Percentiles rank a stretch among this genome's conserved stretches.
Evolutionary conservation across 2,888 invertebrate genomes (phyloP).

Genomic region (Helobdella robusta): DNA sequence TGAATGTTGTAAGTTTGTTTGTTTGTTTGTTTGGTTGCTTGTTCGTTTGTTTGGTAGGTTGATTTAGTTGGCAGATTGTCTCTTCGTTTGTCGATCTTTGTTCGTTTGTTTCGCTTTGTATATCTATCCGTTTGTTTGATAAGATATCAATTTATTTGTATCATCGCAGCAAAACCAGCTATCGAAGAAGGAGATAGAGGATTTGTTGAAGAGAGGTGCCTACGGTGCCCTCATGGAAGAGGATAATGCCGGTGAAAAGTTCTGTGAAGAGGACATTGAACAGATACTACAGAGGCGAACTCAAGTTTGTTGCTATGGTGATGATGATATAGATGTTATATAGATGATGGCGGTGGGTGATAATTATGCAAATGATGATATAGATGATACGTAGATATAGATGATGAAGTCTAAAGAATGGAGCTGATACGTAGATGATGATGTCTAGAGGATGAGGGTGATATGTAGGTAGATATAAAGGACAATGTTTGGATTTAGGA

Average conservation of each 20-base stretch:
- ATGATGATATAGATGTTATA: too few species aligned
- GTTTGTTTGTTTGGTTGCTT: too few species aligned
- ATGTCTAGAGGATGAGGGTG: too few species aligned
- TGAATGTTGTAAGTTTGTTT: slow-evolving; percentile 24
- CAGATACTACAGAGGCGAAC: slow-evolving; percentile 91
- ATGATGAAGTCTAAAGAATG: too few species aligned
- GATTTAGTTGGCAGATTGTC: not conserved
- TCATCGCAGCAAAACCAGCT: slow-evolving; percentile 49
- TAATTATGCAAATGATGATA: too few species aligned
- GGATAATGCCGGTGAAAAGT: slow-evolving; percentile 93
- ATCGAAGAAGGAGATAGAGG: slow-evolving; percentile 94
- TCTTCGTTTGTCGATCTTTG: not conserved
- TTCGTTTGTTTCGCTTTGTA: not conserved
- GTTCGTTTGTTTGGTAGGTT: not conserved
- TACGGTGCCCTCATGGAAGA: slow-evolving; percentile 99
- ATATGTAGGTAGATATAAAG: too few species aligned
- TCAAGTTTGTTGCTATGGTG: slow-evolving; percentile 54
- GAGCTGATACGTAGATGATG: too few species aligned
- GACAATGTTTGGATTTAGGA: too few species aligned
- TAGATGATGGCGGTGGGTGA: too few species aligned
- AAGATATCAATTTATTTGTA: not conserved
- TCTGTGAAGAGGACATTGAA: slow-evolving; percentile 99
- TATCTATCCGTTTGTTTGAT: not conserved
- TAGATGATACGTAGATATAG: too few species aligned
- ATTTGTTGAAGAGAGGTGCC: slow-evolving; percentile 74